Percentiles rank a stretch among this genome's conserved stretches.
Evolutionary conservation across 2,113 vertebrate genomes (phyloP).

Genomic region (Grammomys surdaster): DNA sequence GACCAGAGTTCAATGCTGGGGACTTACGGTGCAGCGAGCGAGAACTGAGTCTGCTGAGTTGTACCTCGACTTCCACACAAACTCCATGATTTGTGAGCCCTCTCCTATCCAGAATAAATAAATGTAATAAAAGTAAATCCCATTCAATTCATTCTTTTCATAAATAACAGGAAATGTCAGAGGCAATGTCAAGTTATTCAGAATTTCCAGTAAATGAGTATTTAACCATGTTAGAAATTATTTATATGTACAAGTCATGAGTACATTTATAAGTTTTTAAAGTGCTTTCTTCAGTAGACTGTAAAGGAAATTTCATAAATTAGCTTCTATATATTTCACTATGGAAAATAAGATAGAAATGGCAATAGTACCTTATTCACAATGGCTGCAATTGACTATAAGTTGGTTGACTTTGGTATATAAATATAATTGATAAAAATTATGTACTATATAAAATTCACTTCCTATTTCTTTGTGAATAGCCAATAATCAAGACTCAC

Average conservation of each 20-base stretch:
- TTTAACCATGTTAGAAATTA: neutral
- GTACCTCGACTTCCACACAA: too few species aligned
- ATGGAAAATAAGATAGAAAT: conserved; percentile 47
- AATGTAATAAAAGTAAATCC: neutral
- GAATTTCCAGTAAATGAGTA: conserved; percentile 14
- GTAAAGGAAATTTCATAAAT: conserved; percentile 3
- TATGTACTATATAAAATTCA: neutral
- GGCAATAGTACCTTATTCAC: neutral
- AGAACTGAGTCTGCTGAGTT: neutral
- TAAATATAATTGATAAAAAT: conserved; percentile 33
- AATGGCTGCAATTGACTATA: neutral
- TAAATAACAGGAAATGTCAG: neutral
- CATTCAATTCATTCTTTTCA: conserved; percentile 1
- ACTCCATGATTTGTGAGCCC: neutral
- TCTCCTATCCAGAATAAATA: neutral
- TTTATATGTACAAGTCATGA: neutral
- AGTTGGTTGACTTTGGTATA: conserved; percentile 42
- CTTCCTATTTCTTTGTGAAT: neutral
- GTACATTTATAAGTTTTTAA: conserved; percentile 43
- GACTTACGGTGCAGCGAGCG: neutral
- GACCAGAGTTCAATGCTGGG: neutral
- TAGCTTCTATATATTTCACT: conserved; percentile 24
- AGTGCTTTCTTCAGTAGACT: neutral
- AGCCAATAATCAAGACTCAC: neutral
- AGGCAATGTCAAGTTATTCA: conserved; percentile 18